These are phyloP conservation scores for Taenaris catops DNA, from an alignment of 2,888 invertebrate species.

Conservation along the genomic window DNA sequence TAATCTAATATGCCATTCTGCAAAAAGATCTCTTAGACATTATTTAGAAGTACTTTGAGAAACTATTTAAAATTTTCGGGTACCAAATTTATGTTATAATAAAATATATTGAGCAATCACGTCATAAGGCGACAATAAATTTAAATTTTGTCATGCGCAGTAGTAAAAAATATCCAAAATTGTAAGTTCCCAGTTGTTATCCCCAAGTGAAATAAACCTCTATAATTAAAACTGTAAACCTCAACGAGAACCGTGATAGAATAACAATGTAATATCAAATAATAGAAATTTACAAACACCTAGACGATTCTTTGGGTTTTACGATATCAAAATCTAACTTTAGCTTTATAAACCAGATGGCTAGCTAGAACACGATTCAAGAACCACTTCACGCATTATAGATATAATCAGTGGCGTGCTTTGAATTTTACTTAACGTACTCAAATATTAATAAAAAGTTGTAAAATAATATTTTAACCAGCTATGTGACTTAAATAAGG, in stretches of 20 bases:
- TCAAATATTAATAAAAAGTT: background rate
- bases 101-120: conserved; percentile 19
- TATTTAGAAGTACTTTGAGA: no score
- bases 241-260: no score
- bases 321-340: conserved; percentile 78
- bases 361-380: conserved; percentile 65
- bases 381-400: conserved; percentile 39
- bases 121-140: conserved; percentile 24
- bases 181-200: no score
- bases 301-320: conserved; percentile 67
- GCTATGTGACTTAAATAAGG: no score
- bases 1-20: background rate
- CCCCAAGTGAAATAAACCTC: no score
- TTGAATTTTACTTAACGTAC: conserved; percentile 1
- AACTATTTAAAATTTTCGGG: no score
- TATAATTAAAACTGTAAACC: no score
- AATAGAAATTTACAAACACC: conserved; percentile 48
- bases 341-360: conserved; percentile 78
- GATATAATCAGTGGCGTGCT: conserved; percentile 11
- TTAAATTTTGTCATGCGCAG: conserved; percentile 55
- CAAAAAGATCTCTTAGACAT: no score
- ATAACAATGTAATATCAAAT: conserved; percentile 6
- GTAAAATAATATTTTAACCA: background rate
- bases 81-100: no score
- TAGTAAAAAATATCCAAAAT: conserved; percentile 24